Percentiles rank a stretch among this genome's conserved stretches.
Evolutionary conservation across 2,888 invertebrate species (phyloP).

Genomic region (Linyphia triangularis): DNA sequence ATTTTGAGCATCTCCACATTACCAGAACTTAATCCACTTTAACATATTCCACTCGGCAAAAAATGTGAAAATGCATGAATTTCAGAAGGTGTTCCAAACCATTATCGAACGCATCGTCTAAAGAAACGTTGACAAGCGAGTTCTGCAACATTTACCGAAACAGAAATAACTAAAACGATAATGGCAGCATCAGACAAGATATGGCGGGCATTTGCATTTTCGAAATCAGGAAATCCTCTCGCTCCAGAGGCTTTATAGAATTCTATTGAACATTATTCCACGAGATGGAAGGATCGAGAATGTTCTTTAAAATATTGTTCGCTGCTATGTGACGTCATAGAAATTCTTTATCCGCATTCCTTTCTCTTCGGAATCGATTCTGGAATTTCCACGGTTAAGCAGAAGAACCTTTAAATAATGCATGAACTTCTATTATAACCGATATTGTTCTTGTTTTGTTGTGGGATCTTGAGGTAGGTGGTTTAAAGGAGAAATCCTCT

Average conservation of each 20-base stretch:
- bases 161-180: slow-evolving; percentile 3
- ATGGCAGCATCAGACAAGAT: background rate
- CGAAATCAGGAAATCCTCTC: slow-evolving; percentile 1
- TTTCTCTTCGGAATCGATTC: background rate
- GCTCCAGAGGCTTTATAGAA: slow-evolving; percentile 15
- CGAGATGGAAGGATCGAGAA: slow-evolving; percentile 4
- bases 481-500: background rate
- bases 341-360: slow-evolving; percentile 56
- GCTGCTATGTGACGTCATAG: slow-evolving; percentile 50
- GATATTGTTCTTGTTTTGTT: slow-evolving; percentile 56
- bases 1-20: no score
- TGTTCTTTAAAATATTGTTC: slow-evolving; percentile 56
- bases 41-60: background rate
- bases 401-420: slow-evolving; percentile 53
- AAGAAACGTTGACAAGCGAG: background rate
- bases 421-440: slow-evolving; percentile 63
- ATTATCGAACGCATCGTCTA: background rate
- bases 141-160: background rate
- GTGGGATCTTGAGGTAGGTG: no score
- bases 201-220: background rate
- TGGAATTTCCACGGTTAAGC: slow-evolving; percentile 25
- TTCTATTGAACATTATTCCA: slow-evolving; percentile 38
- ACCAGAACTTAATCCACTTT: background rate
- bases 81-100: background rate
- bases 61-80: background rate